Percentiles rank a stretch among this genome's conserved stretches.
Conservation (phyloP, 2,797 vertebrate genomes). For the Betta splendens region DNA sequence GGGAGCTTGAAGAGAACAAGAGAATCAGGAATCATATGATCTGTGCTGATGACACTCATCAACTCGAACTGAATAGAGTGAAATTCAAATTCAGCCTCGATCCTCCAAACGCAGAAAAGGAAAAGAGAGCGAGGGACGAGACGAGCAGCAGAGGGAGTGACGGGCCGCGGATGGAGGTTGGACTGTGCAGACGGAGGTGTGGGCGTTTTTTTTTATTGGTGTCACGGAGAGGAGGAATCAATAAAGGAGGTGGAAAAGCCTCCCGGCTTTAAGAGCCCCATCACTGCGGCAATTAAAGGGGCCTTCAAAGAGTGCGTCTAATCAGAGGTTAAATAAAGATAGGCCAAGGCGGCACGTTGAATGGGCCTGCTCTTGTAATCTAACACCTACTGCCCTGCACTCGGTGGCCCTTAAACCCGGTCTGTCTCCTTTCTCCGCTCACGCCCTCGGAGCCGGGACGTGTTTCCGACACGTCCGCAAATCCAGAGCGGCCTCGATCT, state of each 20-base stretch:
- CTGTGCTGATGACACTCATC: constrained; percentile 32
- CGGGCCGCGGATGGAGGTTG: no score
- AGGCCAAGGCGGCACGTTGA: constrained; percentile 74
- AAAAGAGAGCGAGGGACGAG: constrained; percentile 4
- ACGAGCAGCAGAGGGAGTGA: constrained; percentile 28
- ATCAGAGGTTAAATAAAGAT: constrained; percentile 81
- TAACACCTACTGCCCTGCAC: constrained; percentile 76
- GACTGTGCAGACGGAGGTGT: constrained; percentile 32
- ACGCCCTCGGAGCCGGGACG: constrained; percentile 43
- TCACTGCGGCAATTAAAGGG: constrained; percentile 72
- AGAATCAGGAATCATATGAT: constrained; percentile 25
- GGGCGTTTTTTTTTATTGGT: constrained; percentile 74
- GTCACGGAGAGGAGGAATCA: constrained; percentile 76
- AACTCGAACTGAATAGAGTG: no score
- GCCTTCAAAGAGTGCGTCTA: constrained; percentile 77
- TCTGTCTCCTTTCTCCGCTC: constrained; percentile 32
- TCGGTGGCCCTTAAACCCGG: constrained; percentile 69
- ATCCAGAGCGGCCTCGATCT: constrained; percentile 70
- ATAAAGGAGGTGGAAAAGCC: constrained; percentile 73
- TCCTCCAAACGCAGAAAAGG: neutral
- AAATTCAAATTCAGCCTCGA: neutral
- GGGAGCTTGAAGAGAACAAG: neutral
- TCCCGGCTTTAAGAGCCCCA: constrained; percentile 68
- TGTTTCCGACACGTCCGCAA: constrained; percentile 69
- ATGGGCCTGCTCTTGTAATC: constrained; percentile 77